Base-by-base conservation (phyloP, 2,797 vertebrate genomes). In the Cryptoprocta ferox region DNA sequence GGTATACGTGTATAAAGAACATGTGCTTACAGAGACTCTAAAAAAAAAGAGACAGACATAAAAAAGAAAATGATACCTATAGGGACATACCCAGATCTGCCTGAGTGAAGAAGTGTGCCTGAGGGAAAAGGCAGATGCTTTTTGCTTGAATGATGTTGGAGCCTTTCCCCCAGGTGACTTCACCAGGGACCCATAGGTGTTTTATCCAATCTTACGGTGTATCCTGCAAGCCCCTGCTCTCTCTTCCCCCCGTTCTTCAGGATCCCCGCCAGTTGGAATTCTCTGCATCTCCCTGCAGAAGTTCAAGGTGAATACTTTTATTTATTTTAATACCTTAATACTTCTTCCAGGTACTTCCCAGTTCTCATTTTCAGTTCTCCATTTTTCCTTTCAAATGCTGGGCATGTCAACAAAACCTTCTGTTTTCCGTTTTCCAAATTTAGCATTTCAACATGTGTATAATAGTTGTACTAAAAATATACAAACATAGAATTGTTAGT, bases 321-420 rank as follows among this genome's bases (percentile, higher is more conserved):
- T 98, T 98, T 98, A 96, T 84, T 80, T 98, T 98, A 98, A 98
- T 98, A 97, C 84, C 92, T 97, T 98, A 97, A 96, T 98, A 92
- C 88, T 98, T 97, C 97, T 98, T 96, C 97, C 96, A 98, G 96
- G 97, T 98, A 89, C 75, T 98, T 93, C 89, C 95, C 26, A 78
- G 39, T 59, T 97, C 98, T 96, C 98, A 96, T 98, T 98, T 98
- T 97, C 95, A 97, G 97, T 96, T 98, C 95, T 89, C 96, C 92
- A 94, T 98, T 97, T 85, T 98, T 96, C 95, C 89, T 83, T 97
- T 97, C 61, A 91, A 70, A 75, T 65, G 35, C 97, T 97, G 95
- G 97, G 94, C 86, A 81, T 97, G 94, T 97, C 96, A 96, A 97
- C 97, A 95, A 95, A 97, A 91, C 92, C 95, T 97, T 98, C 96